phyloP scores from a whole-genome alignment of 92 coral and sea anemone species.

The Porites rus region DNA sequence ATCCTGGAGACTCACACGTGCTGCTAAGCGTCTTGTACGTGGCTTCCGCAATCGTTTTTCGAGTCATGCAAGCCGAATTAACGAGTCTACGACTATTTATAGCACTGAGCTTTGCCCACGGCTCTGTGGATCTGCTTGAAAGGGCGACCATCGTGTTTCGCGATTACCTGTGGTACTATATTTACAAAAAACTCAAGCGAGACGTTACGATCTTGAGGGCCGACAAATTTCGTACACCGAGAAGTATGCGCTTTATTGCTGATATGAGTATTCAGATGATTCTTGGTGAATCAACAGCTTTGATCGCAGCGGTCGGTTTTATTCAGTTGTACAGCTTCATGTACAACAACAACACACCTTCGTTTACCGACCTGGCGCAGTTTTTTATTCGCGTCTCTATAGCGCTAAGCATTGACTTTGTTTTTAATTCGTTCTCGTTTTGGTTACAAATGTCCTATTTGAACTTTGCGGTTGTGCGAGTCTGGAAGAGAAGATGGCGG shows the following conservation, averaged over 20 bases:
- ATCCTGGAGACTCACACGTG: conserved; percentile 57
- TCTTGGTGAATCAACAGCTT: conserved; percentile 67
- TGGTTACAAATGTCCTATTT: conserved; percentile 45
- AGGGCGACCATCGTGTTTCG: conserved; percentile 57
- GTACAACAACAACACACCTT: conserved; percentile 36
- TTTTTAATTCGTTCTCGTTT: conserved; percentile 51
- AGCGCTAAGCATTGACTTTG: conserved; percentile 67
- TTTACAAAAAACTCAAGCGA: conserved; percentile 41
- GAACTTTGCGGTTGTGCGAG: conserved; percentile 44
- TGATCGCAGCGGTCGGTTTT: conserved; percentile 64
- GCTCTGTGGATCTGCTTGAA: conserved; percentile 54
- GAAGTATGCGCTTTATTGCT: conserved; percentile 73
- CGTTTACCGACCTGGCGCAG: conserved; percentile 35
- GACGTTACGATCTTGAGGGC: conserved; percentile 1
- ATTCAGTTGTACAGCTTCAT: conserved; percentile 60
- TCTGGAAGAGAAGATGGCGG: conserved; percentile 61
- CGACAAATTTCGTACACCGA: conserved; percentile 54
- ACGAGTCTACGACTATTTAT: conserved; percentile 41
- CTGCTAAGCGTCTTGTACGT: conserved; percentile 43
- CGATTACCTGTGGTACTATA: conserved; percentile 66
- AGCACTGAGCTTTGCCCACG: conserved; percentile 66
- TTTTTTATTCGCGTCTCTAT: conserved; percentile 48
- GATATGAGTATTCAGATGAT: conserved; percentile 70
- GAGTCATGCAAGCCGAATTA: conserved; percentile 75
- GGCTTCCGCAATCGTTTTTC: conserved; percentile 45